These are phyloP conservation scores for Lepus townsendii DNA, from an alignment of 2,797 vertebrate genomes.

Conservation along the genomic window DNA sequence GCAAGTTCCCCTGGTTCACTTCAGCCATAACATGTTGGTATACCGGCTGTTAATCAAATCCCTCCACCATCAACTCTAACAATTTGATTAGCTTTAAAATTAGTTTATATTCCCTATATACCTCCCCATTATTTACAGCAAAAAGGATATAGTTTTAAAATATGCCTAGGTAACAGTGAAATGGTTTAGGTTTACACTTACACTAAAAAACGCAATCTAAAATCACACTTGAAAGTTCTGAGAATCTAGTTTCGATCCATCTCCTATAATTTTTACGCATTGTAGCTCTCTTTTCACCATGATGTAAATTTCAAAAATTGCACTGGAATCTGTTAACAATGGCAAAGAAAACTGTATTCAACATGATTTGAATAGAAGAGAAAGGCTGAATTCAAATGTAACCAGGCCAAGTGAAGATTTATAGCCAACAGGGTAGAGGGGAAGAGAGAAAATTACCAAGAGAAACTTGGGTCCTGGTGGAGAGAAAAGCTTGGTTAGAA, in stretches of 20 bases:
- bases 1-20: too few species aligned
- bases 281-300: not conserved
- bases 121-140: not conserved
- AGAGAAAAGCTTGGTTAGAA: not conserved
- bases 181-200: not conserved
- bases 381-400: not conserved
- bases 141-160: not conserved
- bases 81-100: conserved; percentile 39
- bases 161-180: not conserved
- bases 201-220: not conserved
- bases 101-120: not conserved
- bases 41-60: too few species aligned
- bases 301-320: not conserved
- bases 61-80: too few species aligned
- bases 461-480: not conserved
- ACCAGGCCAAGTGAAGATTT: not conserved
- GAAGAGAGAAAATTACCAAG: not conserved
- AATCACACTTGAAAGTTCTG: conserved; percentile 14
- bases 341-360: not conserved
- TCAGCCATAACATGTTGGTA: too few species aligned
- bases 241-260: not conserved
- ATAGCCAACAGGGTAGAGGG: not conserved
- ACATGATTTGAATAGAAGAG: not conserved
- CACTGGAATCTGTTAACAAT: not conserved
- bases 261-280: not conserved